Conservation (phyloP, 2,113 vertebrate species). For the Elephas maximus region DNA sequence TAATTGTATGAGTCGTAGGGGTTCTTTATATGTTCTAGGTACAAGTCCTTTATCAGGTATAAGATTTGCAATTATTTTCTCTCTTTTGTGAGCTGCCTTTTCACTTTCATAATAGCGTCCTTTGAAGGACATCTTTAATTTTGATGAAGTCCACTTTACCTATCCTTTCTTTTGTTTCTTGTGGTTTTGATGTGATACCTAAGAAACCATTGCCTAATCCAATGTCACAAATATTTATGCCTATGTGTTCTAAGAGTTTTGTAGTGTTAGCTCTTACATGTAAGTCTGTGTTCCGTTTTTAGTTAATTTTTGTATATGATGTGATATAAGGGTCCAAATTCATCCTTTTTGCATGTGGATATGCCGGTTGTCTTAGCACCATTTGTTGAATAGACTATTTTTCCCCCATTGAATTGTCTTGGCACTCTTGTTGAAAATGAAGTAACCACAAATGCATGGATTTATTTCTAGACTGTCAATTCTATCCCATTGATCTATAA, state of each 20-base stretch:
- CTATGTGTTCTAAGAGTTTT: background rate
- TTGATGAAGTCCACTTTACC: background rate
- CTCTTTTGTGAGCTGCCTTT: constrained; percentile 22
- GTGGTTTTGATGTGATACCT: too few species aligned
- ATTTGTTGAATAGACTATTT: constrained; percentile 7
- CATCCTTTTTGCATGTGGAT: background rate
- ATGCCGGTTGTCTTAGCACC: background rate
- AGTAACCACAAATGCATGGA: background rate
- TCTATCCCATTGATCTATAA: background rate
- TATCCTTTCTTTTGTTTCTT: too few species aligned
- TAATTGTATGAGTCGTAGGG: background rate
- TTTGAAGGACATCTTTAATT: constrained; percentile 30
- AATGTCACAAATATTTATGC: constrained; percentile 20
- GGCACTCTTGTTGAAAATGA: background rate
- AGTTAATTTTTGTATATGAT: background rate
- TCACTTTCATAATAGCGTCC: background rate
- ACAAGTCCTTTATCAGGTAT: background rate
- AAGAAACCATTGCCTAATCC: background rate
- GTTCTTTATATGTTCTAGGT: background rate
- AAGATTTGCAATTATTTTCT: constrained; percentile 7
- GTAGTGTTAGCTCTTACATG: background rate
- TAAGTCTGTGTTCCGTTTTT: constrained; percentile 1
- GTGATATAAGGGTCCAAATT: background rate
- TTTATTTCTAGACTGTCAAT: constrained; percentile 11
- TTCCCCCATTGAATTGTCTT: background rate